Evolutionary conservation across 2,113 vertebrate species (phyloP).

Genomic region (Rhipidura dahli): DNA sequence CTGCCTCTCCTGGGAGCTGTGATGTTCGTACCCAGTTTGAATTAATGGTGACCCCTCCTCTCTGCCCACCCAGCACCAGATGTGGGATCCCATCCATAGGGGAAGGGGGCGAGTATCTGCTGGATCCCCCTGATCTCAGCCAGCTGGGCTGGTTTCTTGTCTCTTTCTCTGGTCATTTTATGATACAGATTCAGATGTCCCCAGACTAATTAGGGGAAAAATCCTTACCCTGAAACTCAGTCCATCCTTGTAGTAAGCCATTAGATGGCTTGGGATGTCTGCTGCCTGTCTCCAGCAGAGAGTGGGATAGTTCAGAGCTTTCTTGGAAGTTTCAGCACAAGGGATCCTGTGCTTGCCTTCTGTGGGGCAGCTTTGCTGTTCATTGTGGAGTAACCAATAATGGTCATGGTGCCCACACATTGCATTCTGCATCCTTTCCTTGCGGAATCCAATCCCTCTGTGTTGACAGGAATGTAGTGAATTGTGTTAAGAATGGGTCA

Average conservation of each 20-base stretch:
- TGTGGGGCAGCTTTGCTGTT: background rate
- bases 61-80: background rate
- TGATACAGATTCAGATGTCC: background rate
- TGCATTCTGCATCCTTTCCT: background rate
- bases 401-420: fast-evolving
- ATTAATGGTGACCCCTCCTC: background rate
- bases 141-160: background rate
- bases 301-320: background rate
- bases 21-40: background rate
- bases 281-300: background rate
- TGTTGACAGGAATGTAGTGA: background rate
- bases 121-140: background rate
- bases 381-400: background rate
- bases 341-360: background rate
- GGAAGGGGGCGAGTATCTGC: background rate
- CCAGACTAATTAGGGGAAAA: background rate
- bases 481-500: background rate
- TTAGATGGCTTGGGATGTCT: background rate
- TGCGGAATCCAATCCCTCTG: background rate
- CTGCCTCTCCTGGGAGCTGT: background rate
- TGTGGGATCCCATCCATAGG: background rate
- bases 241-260: background rate
- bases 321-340: background rate
- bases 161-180: background rate
- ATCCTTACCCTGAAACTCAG: background rate